Evolutionary conservation across 2,888 invertebrate genomes (phyloP).

Genomic region (Rotaria macrura): DNA sequence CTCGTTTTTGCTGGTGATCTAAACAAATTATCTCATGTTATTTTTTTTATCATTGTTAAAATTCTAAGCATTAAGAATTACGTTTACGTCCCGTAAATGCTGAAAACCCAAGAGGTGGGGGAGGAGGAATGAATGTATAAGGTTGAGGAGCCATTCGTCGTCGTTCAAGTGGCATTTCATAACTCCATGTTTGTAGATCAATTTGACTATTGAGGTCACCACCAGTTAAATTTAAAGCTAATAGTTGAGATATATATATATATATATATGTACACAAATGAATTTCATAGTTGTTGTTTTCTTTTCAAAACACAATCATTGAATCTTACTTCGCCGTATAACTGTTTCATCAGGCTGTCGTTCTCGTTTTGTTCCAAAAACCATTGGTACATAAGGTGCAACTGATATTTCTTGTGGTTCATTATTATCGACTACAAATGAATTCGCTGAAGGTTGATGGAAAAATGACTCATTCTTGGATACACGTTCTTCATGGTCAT

Average conservation of each 20-base stretch:
- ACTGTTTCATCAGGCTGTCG: not conserved
- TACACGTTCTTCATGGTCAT: no score
- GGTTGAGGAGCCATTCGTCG: not conserved
- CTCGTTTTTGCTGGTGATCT: not conserved
- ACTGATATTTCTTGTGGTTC: no score
- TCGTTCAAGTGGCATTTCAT: not conserved
- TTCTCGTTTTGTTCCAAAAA: not conserved
- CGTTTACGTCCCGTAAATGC: not conserved
- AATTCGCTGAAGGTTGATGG: not conserved
- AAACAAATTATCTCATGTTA: no score
- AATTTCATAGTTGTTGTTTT: no score
- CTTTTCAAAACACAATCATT: not conserved
- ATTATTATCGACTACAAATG: not conserved
- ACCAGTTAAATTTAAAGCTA: not conserved
- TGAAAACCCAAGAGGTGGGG: not conserved
- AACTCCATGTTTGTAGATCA: not conserved
- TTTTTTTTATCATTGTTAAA: no score
- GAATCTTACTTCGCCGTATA: not conserved
- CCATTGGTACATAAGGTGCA: not conserved
- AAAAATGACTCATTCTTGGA: not conserved
- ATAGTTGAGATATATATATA: no score
- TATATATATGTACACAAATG: no score
- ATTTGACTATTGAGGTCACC: not conserved
- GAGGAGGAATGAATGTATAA: not conserved
- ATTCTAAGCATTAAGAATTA: no score